Base-by-base conservation (phyloP, 2,113 vertebrate genomes). In the Nyctereutes procyonoides region DNA sequence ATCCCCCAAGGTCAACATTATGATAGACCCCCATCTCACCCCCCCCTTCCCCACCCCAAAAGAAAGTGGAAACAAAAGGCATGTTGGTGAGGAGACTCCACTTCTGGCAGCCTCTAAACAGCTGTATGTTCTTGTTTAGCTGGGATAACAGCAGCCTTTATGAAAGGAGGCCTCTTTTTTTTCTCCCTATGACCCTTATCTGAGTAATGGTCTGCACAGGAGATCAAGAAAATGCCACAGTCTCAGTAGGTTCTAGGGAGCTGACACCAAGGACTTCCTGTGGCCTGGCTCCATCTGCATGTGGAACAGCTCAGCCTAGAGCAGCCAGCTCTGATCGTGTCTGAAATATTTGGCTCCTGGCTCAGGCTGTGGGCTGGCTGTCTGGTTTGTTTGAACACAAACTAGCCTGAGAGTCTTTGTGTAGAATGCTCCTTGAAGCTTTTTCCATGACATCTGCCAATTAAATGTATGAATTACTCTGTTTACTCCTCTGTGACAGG, bases 381-480 rank as follows among this genome's bases (percentile, higher is more conserved):
- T 96, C 96, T 98, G 96, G 83, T 96, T 98, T 95, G 97, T 97
- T 65, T 97, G 95, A 97, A 97, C 84, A 98, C 94, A 96, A 90
- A 93, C 93, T 96, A 92, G 95, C 96, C 97, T 97, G 90, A 67
- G 58, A 97, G 87, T 95, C 96, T 98, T 97, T 96, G 95, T 94
- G 96, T 97, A 97, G 97, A 92, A 93, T 94, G 71, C 84, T 96
- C 92, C 96, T 91, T 97, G 97, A 94, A 97, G 95, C 32, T 90
- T 97, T 97, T 98, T 97, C 95, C 38, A 0, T 96, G 96, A 94
- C 97, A 95, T 97, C 96, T 98, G 96, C 96, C 96, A 97, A 60
- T 97, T 86, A 93, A 94, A 97, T 93, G 83, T 96, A 85, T 96
- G 84, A 97, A 95, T 95, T 96, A 88, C n/a, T 97, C 96, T 96